Evolutionary conservation across 2,113 vertebrate species (phyloP).

Genomic region (Ranitomeya imitator): DNA sequence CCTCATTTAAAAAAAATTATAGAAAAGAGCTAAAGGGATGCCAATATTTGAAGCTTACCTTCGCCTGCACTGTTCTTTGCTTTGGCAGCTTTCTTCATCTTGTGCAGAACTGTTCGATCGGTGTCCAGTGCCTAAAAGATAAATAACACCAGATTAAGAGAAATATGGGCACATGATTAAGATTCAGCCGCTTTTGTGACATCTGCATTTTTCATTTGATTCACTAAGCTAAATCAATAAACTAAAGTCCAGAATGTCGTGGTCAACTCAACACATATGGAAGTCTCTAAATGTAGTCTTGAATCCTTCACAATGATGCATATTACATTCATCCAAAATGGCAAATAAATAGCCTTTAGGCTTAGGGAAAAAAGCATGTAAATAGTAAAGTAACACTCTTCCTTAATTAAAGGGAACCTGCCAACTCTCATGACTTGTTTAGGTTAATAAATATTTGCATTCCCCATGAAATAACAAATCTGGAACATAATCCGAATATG

Average conservation of each 20-base stretch:
- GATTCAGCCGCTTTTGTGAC: background rate
- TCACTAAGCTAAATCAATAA: background rate
- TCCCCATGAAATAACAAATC: no score
- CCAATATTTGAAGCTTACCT: slow-evolving; percentile 61
- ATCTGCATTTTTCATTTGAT: background rate
- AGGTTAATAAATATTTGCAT: no score
- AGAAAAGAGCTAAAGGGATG: background rate
- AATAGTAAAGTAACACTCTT: background rate
- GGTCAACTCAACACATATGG: background rate
- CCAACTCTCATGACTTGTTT: no score
- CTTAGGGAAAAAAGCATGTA: background rate
- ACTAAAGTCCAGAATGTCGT: background rate
- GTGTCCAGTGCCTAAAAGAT: slow-evolving; percentile 68
- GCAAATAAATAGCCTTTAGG: background rate
- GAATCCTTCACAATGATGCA: background rate
- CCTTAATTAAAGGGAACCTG: background rate
- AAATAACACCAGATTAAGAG: background rate
- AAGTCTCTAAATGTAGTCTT: background rate
- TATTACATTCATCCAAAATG: background rate
- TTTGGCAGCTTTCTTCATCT: slow-evolving; percentile 76
- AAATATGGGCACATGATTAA: background rate
- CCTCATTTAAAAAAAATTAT: background rate
- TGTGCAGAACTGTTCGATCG: slow-evolving; percentile 70
- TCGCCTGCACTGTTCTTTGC: slow-evolving; percentile 69
- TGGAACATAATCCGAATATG: no score